phyloP scores from a whole-genome alignment of 2,888 invertebrate genomes.

The Mamestra brassicae region DNA sequence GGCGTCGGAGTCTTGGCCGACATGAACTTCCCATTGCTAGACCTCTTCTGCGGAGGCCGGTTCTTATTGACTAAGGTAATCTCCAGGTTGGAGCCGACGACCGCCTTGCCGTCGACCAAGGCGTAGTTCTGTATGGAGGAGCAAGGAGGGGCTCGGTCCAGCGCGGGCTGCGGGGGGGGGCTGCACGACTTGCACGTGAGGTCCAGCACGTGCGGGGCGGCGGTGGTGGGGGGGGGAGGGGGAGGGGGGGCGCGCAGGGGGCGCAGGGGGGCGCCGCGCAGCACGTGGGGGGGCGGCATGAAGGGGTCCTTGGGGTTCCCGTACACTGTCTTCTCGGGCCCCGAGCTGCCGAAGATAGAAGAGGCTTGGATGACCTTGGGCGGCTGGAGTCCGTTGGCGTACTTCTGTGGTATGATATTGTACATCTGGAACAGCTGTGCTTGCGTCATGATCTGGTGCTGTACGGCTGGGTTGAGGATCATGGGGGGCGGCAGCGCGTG shows the following conservation, averaged over 20 bases:
- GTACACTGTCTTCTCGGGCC: constrained; percentile 92
- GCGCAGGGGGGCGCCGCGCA: constrained; percentile 85
- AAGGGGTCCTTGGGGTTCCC: constrained; percentile 94
- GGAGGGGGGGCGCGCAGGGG: too few species aligned
- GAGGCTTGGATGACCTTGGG: constrained; percentile 92
- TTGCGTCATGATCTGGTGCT: constrained; percentile 88
- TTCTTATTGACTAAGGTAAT: constrained; percentile 92
- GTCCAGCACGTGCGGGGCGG: too few species aligned
- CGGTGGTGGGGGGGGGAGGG: too few species aligned
- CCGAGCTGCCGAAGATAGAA: constrained; percentile 91
- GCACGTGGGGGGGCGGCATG: constrained; percentile 88
- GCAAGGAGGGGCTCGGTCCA: constrained; percentile 90
- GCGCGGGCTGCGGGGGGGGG: constrained; percentile 76
- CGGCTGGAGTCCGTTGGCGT: constrained; percentile 78
- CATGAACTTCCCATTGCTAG: constrained; percentile 90
- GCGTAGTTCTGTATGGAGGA: constrained; percentile 86
- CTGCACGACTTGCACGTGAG: constrained; percentile 86
- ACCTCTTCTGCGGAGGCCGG: constrained; percentile 86
- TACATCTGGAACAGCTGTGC: constrained; percentile 87
- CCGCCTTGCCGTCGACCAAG: constrained; percentile 82
- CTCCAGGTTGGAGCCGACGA: constrained; percentile 93
- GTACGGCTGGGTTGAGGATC: constrained; percentile 83
- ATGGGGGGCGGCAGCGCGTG: constrained; percentile 69
- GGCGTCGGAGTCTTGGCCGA: constrained; percentile 86
- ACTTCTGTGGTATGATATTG: constrained; percentile 80